phyloP scores from a whole-genome alignment of 2,797 vertebrate genomes.

The Mormyrus hasselquistii region DNA sequence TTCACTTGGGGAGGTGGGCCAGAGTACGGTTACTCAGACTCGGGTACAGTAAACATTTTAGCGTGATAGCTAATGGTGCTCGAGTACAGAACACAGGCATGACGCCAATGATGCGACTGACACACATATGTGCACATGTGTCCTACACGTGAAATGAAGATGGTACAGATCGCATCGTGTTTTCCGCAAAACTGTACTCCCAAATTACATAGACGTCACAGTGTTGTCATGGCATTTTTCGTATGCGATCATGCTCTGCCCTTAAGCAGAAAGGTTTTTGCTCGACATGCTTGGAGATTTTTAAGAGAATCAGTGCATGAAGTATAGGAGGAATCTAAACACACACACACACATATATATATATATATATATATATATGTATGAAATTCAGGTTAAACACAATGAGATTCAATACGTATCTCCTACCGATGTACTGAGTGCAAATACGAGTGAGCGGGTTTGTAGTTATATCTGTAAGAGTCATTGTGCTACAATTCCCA shows the following conservation, averaged over 20 bases:
- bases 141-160: not conserved
- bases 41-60: not conserved
- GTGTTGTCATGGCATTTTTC: constrained; percentile 49
- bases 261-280: not conserved
- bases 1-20: not conserved
- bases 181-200: constrained; percentile 27
- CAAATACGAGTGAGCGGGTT: constrained; percentile 42
- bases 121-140: not conserved
- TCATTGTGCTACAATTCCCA: constrained; percentile 98
- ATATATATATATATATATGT: not conserved
- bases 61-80: not conserved
- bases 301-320: not conserved
- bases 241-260: constrained; percentile 42
- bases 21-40: not conserved
- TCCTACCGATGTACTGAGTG: not conserved
- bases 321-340: not conserved
- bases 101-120: not conserved
- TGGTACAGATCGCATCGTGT: not conserved
- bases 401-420: not conserved
- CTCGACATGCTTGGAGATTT: not conserved
- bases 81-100: not conserved
- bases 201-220: constrained; percentile 38
- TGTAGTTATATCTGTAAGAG: constrained; percentile 98
- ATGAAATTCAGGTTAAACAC: not conserved
- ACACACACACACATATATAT: too few species aligned